These are phyloP conservation scores for Leptinotarsa texana DNA, from an alignment of 1,140 invertebrate genomes.

Conservation along the genomic window DNA sequence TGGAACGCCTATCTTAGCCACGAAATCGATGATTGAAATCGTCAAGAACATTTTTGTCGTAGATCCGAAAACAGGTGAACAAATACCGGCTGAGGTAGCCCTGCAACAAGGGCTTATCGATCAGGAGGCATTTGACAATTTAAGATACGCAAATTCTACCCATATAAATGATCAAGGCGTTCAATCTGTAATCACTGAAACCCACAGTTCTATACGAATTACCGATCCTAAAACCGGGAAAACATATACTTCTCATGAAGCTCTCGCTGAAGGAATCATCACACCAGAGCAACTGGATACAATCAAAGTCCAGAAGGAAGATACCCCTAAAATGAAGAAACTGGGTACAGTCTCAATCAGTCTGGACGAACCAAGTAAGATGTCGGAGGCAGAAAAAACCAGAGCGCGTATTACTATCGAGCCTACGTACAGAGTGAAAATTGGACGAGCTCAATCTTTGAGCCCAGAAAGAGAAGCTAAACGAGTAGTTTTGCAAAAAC, in stretches of 20 bases:
- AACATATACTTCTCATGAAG: slow-evolving; percentile 60
- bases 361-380: slow-evolving; percentile 52
- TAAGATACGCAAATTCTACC: slow-evolving; percentile 32
- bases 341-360: slow-evolving; percentile 52
- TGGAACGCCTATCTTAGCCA: slow-evolving; percentile 71
- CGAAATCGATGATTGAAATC: slow-evolving; percentile 60
- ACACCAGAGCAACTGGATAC: slow-evolving; percentile 53
- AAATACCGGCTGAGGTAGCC: slow-evolving; percentile 77
- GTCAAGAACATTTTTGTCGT: slow-evolving; percentile 68
- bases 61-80: slow-evolving; percentile 77
- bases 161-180: not conserved
- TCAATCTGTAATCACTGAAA: not conserved
- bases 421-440: slow-evolving; percentile 69
- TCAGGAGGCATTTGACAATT: slow-evolving; percentile 62
- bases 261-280: slow-evolving; percentile 58
- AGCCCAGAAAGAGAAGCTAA: slow-evolving; percentile 66
- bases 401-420: slow-evolving; percentile 65
- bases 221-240: slow-evolving; percentile 28
- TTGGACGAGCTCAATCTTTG: slow-evolving; percentile 63
- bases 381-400: slow-evolving; percentile 63
- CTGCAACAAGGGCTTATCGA: slow-evolving; percentile 78
- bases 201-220: slow-evolving; percentile 6
- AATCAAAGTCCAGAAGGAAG: slow-evolving; percentile 21
- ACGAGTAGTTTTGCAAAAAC: slow-evolving; percentile 75
- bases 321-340: slow-evolving; percentile 51